These are phyloP conservation scores for Sebastes itinus DNA, from an alignment of 2,797 vertebrate genomes.

Conservation along the genomic window DNA sequence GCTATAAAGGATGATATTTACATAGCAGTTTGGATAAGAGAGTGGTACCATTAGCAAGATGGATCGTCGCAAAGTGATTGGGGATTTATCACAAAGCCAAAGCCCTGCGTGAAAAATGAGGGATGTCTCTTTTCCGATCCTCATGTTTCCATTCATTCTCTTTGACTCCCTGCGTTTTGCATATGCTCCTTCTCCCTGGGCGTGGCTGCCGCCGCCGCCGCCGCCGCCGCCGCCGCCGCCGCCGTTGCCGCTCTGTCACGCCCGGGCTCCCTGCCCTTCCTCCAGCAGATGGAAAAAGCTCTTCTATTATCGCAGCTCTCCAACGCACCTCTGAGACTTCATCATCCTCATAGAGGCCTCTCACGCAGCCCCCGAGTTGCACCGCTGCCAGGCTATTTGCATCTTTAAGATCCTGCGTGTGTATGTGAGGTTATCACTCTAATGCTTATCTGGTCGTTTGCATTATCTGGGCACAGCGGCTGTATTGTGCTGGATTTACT, in stretches of 20 bases:
- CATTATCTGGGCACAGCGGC: constrained; percentile 59
- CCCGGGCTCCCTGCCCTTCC: constrained; percentile 33
- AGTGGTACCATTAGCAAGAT: constrained; percentile 65
- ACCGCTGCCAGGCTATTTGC: constrained; percentile 37
- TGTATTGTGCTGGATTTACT: constrained; percentile 61
- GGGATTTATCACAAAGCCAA: constrained; percentile 62
- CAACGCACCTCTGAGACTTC: constrained; percentile 59
- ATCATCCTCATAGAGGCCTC: constrained; percentile 48
- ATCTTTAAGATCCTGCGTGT: constrained; percentile 20
- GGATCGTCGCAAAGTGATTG: constrained; percentile 47
- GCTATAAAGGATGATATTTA: constrained; percentile 67
- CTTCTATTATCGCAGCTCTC: constrained; percentile 57
- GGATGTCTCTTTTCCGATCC: constrained; percentile 22
- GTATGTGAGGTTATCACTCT: constrained; percentile 54
- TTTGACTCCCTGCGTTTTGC: constrained; percentile 34
- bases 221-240: neutral
- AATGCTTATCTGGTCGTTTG: constrained; percentile 71
- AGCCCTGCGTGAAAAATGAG: constrained; percentile 61
- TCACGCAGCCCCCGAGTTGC: constrained; percentile 4
- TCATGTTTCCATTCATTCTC: constrained; percentile 36
- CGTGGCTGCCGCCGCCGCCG: constrained; percentile 18
- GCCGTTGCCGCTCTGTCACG: constrained; percentile 16
- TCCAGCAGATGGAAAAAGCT: constrained; percentile 60
- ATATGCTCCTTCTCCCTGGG: constrained; percentile 44
- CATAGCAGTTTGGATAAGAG: constrained; percentile 66